phyloP scores from a whole-genome alignment of 2,888 invertebrate genomes.

The Eupithecia subumbrata region DNA sequence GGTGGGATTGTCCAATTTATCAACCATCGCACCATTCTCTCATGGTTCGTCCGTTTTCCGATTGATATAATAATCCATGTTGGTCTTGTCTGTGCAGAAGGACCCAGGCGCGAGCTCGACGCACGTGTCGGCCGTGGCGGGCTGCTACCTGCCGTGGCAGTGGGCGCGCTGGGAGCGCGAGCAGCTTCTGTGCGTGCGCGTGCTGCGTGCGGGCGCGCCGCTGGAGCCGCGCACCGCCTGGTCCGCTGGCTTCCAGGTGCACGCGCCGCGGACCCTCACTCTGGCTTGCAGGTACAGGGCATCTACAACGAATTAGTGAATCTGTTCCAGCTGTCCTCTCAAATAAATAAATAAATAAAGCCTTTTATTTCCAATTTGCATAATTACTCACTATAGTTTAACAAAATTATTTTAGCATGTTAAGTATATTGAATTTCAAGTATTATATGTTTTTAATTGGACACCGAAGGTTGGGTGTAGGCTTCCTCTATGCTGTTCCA shows the following conservation, averaged over 20 bases:
- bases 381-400: no score
- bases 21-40: not conserved
- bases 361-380: no score
- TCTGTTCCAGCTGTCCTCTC: conserved; percentile 5
- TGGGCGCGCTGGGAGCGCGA: conserved; percentile 97
- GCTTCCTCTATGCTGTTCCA: no score
- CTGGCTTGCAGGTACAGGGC: conserved; percentile 88
- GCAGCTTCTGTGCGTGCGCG: conserved; percentile 93
- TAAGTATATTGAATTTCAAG: no score
- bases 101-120: conserved; percentile 88
- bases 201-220: conserved; percentile 85
- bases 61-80: not conserved
- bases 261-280: conserved; percentile 92
- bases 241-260: conserved; percentile 96
- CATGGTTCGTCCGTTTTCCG: no score
- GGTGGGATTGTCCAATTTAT: not conserved
- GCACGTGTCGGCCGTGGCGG: conserved; percentile 91
- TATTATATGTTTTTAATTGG: no score
- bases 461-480: no score
- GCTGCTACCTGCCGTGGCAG: conserved; percentile 97
- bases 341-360: no score
- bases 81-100: conserved; percentile 67
- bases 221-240: conserved; percentile 79
- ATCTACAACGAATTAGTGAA: not conserved
- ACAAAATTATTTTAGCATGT: no score